Evolutionary conservation across 2,888 invertebrate genomes (phyloP), one percentile per base, ranked within the genome.

Genomic region (Cheilosia variabilis): DNA sequence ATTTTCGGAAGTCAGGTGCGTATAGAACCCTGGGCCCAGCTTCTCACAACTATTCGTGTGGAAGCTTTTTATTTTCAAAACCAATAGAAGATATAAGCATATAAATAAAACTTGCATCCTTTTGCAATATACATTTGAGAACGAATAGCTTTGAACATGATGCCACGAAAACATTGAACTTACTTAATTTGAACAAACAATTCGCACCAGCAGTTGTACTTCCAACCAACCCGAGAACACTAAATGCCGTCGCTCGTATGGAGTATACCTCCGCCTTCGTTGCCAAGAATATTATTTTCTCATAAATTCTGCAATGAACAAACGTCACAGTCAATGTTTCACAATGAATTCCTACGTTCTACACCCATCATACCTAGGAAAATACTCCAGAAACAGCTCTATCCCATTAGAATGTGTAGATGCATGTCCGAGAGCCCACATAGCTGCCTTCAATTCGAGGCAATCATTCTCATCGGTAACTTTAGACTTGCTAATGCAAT

Each of bases 371-470:
- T 58, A 92, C 92, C 92, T 90, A n/a, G 89, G 82, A 34, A 89
- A 89, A 24, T 89, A 87, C 84, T 92, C 92, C 72, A 95, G 94
- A 37, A 98, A 93, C 89, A 96, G 94, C 63, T 95, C 95, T 9
- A 97, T 93, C 4, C 98, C 98, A 88, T 95, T 94, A 0, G 94
- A 93, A 7, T 97, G 96, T 0, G 96, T 95, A 2, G 96, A 96
- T 13, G 97, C 94, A 91, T 98, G 97, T 17, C 97, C 97, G 63
- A 96, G 91, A 1, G 97, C 96, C 98, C 99, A 99, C 0, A 99
- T 92, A 0, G 98, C 96, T 6, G 97, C 95, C 92, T 99, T 99
- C 52, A 98, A 91, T 87, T 96, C 95, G 55, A 96, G 92, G 69
- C 97, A 95, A 88, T 96, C 95, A 81, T 94, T 94, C 66, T 96